Percentiles rank a stretch among this genome's conserved stretches.
Conservation (phyloP, 2,888 invertebrate species). For the Tetragonisca angustula region DNA sequence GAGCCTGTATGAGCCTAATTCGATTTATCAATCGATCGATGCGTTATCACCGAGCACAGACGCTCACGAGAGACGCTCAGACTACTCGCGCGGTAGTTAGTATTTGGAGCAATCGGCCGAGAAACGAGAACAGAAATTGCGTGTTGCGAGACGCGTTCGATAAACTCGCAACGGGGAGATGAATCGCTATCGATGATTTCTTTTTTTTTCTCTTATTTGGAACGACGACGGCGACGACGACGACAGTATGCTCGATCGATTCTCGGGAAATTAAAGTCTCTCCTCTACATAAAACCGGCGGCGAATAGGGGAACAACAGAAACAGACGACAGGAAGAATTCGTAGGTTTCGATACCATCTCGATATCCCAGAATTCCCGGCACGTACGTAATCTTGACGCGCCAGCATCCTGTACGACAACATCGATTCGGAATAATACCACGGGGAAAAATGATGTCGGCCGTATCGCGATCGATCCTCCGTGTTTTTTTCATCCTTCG, state of each 20-base stretch:
- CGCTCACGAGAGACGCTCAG: too few relatives aligned
- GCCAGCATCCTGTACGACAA: conserved; percentile 54
- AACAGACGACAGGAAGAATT: conserved; percentile 47
- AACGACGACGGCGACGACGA: conserved; percentile 2
- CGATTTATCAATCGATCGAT: conserved; percentile 30
- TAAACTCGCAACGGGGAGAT: neutral
- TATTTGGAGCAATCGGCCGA: conserved; percentile 18
- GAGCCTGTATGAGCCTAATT: conserved; percentile 15
- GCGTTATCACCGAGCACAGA: conserved; percentile 2
- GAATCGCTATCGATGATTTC: conserved; percentile 17
- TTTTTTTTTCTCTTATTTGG: neutral
- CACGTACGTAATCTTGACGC: conserved; percentile 70
- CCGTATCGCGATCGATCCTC: neutral
- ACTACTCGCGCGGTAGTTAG: neutral
- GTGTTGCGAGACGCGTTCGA: conserved; percentile 19
- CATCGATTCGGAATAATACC: conserved; percentile 59
- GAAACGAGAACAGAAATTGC: conserved; percentile 31
- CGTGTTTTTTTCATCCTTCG: neutral
- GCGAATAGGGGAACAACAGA: conserved; percentile 23
- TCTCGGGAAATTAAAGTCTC: conserved; percentile 44
- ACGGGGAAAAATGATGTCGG: conserved; percentile 43
- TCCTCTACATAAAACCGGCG: conserved; percentile 16
- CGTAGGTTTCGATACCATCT: conserved; percentile 45
- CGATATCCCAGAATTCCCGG: conserved; percentile 57
- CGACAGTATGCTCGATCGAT: conserved; percentile 27